Evolutionary conservation across 2,797 vertebrate species (phyloP), one percentile per base, ranked within the genome.

Genomic region (Sebastiscus tertius): DNA sequence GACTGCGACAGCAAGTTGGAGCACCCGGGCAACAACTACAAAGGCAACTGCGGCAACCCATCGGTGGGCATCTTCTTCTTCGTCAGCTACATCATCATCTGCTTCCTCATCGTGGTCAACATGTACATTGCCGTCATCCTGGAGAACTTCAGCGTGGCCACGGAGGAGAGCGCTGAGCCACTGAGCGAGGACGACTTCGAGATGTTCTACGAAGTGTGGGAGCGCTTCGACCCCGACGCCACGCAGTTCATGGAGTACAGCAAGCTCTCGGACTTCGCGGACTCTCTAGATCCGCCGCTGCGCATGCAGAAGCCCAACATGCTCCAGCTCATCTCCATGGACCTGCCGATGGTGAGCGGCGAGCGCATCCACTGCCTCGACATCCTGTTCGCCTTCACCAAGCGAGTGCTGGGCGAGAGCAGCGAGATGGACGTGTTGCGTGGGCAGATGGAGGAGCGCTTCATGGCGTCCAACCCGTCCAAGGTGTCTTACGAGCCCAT

Each of bases 141-240:
- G 94, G 98, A 99, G 95, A 99, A 99, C 94, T 99, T 99, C 93
- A 97, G 97, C 16, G 97, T 98, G 49, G 98, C 98, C 7, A 99
- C 97, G 0, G 98, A 99, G 84, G 98, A 99, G 89, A 99, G 98
- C 0, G 96, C 97, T 0, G 98, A 99, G 85, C 98, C 98, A 1
- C 93, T 99, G 76, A 93, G 98, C 0, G 98, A 99, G 93, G 98
- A 99, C 3, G 98, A 99, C 86, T 98, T 99, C 63, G 98, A 99
- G 90, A 99, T 98, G 98, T 99, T 99, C 91, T 99, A 99, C 4
- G 98, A 99, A 18, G 97, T 99, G 0, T 99, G 98, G 98, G 98
- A 99, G 66, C 98, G 98, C 29, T 99, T 95, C 1, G 98, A 99
- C 69, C 97, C 98, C 0, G 96, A 95, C n/a, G 98, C 98, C 54